Evolutionary conservation across 2,888 invertebrate genomes (phyloP).

Genomic region (Sisyra terminalis): DNA sequence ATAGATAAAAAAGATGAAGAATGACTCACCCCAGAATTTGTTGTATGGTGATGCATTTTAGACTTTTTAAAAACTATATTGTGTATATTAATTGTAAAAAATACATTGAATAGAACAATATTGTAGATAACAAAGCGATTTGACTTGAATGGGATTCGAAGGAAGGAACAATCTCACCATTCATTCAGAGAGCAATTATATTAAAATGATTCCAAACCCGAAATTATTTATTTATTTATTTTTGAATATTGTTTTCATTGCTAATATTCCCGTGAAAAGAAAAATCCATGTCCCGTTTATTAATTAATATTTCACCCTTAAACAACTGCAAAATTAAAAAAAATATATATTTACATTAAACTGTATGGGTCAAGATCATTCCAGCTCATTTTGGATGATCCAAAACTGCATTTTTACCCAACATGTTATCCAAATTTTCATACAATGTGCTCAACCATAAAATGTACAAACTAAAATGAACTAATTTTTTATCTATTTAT

Average conservation of each 20-base stretch:
- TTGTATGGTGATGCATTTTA: slow-evolving; percentile 4
- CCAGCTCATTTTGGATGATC: too few species aligned
- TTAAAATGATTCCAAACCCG: too few species aligned
- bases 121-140: neutral
- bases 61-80: slow-evolving; percentile 3
- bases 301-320: too few species aligned
- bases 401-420: neutral
- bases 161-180: slow-evolving; percentile 2
- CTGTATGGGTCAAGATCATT: too few species aligned
- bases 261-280: too few species aligned
- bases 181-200: neutral
- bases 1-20: slow-evolving; percentile 3
- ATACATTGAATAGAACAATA: neutral
- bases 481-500: too few species aligned
- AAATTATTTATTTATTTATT: too few species aligned
- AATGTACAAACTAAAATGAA: neutral
- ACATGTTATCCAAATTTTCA: neutral
- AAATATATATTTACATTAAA: too few species aligned
- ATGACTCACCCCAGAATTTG: slow-evolving; percentile 8
- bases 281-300: too few species aligned
- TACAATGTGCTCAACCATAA: too few species aligned
- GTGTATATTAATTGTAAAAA: neutral
- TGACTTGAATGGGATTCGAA: neutral
- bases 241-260: too few species aligned
- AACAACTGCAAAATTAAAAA: too few species aligned